A percentile compares a stretch with the other conserved stretches of the same genome.
Evolutionary conservation across 2,113 vertebrate species (phyloP).

Genomic region (Saguinus midas): DNA sequence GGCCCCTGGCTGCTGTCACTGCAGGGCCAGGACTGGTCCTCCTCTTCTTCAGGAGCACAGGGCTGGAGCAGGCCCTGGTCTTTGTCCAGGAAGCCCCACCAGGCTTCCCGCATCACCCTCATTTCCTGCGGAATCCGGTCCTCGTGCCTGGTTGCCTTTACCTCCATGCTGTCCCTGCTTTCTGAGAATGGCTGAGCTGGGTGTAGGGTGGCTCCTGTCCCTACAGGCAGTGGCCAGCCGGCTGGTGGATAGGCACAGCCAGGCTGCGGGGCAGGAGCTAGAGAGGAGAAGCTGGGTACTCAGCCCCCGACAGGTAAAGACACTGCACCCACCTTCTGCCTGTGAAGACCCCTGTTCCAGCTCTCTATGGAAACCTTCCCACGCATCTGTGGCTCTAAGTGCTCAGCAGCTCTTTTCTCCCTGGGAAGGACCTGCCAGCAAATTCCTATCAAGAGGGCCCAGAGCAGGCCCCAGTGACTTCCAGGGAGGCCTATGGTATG

Average conservation of each 20-base stretch:
- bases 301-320: neutral
- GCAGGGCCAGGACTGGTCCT: neutral
- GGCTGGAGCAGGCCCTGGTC: neutral
- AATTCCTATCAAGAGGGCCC: neutral
- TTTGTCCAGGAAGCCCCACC: neutral
- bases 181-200: neutral
- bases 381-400: accelerated
- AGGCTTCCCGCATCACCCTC: neutral
- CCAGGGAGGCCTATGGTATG: neutral
- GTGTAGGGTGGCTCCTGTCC: neutral
- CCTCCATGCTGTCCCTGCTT: neutral
- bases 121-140: neutral
- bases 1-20: neutral
- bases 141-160: neutral
- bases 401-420: neutral
- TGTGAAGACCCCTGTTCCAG: neutral
- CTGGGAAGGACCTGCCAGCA: neutral
- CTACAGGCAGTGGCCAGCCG: neutral
- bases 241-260: neutral
- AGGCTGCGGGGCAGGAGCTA: neutral
- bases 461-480: neutral
- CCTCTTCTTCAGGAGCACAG: neutral
- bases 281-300: neutral
- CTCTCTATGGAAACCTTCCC: accelerated
- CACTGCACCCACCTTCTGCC: neutral